Evolutionary conservation across 2,113 vertebrate species (phyloP).

Genomic region (Micronycteris hirsuta): DNA sequence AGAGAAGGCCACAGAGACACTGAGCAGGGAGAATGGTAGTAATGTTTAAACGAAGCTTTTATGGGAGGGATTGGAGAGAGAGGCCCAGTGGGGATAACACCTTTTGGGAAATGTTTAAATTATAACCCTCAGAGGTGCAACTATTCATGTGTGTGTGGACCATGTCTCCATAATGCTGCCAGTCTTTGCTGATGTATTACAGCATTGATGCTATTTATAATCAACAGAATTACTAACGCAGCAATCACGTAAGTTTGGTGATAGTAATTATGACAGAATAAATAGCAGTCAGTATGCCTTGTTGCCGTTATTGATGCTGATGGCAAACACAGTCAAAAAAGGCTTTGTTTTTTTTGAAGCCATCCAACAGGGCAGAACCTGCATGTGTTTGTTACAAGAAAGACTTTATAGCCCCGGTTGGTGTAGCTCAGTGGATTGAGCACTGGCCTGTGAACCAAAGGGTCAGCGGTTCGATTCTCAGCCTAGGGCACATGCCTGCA

Average conservation of each 20-base stretch:
- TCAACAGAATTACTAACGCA: conserved; percentile 75
- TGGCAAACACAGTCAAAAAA: conserved; percentile 72
- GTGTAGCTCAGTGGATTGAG: too few relatives aligned
- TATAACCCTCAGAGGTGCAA: conserved; percentile 66
- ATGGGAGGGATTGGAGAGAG: background rate
- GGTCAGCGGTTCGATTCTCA: too few relatives aligned
- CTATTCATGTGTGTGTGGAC: conserved; percentile 65
- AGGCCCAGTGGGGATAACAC: background rate
- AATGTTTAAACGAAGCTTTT: conserved; percentile 12
- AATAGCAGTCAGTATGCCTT: conserved; percentile 76
- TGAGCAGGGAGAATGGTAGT: background rate
- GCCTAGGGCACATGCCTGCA: too few relatives aligned
- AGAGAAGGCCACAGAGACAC: background rate
- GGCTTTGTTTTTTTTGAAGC: background rate
- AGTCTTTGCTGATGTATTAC: conserved; percentile 72
- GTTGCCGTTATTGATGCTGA: conserved; percentile 65
- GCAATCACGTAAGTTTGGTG: conserved; percentile 76
- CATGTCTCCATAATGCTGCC: conserved; percentile 37
- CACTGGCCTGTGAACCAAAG: too few relatives aligned
- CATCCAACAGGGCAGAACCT: conserved; percentile 39
- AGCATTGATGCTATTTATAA: conserved; percentile 78
- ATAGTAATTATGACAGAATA: conserved; percentile 79
- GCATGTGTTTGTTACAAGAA: conserved; percentile 61
- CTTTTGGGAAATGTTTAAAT: conserved; percentile 53
- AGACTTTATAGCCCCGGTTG: too few relatives aligned